Base-by-base conservation (phyloP, 1,140 invertebrate species). In the Pantala flavescens region DNA sequence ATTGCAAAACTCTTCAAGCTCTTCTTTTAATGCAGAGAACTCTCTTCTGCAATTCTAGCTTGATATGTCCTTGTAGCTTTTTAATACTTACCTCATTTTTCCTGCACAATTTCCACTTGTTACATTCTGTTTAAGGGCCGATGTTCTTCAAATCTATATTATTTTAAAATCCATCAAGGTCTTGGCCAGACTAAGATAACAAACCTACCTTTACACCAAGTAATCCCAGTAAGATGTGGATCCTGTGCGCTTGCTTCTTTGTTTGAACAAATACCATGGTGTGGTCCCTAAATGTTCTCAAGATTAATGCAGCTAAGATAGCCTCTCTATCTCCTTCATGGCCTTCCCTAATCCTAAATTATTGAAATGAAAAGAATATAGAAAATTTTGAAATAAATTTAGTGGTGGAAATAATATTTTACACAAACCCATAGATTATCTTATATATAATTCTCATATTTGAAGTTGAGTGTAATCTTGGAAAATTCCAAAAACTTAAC, bases 231-330 rank as follows among this genome's bases (percentile, higher is more conserved):
- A 98, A 80, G 76, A 99, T 92, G 80, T 97, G 94, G 70, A 99
- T 83, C 42, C 94, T 83, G 82, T 98, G 96, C 23, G 96, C 96
- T 81, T 96, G 91, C 78, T 90, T 92, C 84, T 99, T 98, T 0
- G 97, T 99, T 82, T 94, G 93, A 19, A 98, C 93, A 85, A 99
- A 99, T 24, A 99, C 88, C 82, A 99, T 98, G 43, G 90, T 89
- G 77, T 95, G 90, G 80, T 96, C 91, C 63, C 91, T 87, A 81
- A 99, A 99, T n/a, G 93, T 97, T 77, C 97, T 86, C 78, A 93
- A 95, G 73, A 99, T 90, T 24, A 99, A 84, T 43, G 96, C 94
- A 77, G 93, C 90, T 72, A 98, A 84, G 71, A 98, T 89, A 0
- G 96, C 91, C 82, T 98, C 96, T 24, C 97, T 87, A 83, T 98